Evolutionary conservation across 64 coral and sea anemone genomes (phyloP).

Genomic region (Stylophora pistillata): DNA sequence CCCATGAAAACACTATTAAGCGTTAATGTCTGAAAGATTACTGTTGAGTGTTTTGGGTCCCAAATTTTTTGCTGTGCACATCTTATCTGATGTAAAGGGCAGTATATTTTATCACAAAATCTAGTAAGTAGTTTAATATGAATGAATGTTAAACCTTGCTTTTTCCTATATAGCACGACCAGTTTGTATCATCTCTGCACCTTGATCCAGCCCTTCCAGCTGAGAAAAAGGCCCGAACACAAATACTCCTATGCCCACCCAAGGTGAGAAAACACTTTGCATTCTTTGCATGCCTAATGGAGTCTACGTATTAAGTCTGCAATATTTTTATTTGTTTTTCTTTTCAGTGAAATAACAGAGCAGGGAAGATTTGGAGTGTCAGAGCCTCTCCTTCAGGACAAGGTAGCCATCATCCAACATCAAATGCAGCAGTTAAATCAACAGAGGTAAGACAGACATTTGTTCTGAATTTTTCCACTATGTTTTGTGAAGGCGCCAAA

Average conservation of each 20-base stretch:
- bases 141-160: neutral
- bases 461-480: neutral
- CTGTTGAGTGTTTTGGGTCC: too few species aligned
- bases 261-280: constrained; percentile 51
- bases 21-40: too few species aligned
- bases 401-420: constrained; percentile 27
- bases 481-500: too few species aligned
- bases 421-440: constrained; percentile 53
- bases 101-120: too few species aligned
- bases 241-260: constrained; percentile 75
- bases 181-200: constrained; percentile 48
- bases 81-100: too few species aligned
- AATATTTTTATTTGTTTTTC: neutral
- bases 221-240: constrained; percentile 52
- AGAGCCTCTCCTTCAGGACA: neutral
- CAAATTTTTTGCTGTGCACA: too few species aligned
- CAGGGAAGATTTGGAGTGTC: neutral
- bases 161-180: constrained; percentile 62
- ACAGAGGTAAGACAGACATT: neutral
- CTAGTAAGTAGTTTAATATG: too few species aligned
- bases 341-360: constrained; percentile 62
- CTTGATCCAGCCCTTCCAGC: constrained; percentile 72
- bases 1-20: too few species aligned
- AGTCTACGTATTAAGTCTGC: neutral
- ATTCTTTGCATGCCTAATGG: neutral